Conservation (phyloP, 2,888 invertebrate species). For the Dasysyrphus albostriatus region DNA sequence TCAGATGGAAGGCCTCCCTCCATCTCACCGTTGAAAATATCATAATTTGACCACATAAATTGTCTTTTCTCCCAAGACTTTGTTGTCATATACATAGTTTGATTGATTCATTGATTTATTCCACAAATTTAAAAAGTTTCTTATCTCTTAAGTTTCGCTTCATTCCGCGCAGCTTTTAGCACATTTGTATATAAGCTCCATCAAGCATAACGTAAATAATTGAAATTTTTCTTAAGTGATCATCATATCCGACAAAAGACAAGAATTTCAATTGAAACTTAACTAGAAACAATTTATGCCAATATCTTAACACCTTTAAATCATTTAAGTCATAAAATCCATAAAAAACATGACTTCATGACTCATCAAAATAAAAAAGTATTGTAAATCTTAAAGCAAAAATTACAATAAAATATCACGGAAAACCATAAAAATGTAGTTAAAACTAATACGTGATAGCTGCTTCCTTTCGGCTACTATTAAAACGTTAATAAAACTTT, state of each 20-base stretch:
- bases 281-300: not conserved
- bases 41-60: no score
- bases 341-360: not conserved
- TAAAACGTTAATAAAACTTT: constrained; percentile 38
- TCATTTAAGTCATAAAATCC: not conserved
- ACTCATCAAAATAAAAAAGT: not conserved
- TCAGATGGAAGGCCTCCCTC: no score
- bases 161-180: not conserved
- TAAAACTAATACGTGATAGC: constrained; percentile 17
- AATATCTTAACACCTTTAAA: not conserved
- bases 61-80: no score
- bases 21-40: no score
- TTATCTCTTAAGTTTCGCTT: not conserved
- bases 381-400: not conserved
- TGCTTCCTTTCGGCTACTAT: not conserved
- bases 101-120: not conserved
- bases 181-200: not conserved
- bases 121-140: not conserved
- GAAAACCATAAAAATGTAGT: constrained; percentile 36
- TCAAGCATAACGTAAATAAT: not conserved
- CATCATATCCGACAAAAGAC: not conserved
- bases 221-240: not conserved
- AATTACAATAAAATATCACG: constrained; percentile 45
- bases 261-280: not conserved
- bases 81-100: not conserved